These are phyloP conservation scores for Polyommatus icarus DNA, from an alignment of 2,888 invertebrate genomes.

Conservation along the genomic window DNA sequence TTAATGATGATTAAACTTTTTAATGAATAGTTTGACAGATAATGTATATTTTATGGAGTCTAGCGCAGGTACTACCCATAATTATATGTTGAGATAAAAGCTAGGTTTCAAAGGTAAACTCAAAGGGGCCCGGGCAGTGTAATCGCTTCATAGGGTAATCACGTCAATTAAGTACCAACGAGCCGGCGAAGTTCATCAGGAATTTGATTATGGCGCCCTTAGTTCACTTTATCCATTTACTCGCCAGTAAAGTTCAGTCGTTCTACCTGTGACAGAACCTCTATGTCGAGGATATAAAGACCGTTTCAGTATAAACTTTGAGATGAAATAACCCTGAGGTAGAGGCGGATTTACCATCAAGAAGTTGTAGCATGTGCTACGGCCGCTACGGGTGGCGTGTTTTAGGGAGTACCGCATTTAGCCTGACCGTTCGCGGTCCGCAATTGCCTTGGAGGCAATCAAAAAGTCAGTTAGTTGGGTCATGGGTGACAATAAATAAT, in stretches of 20 bases:
- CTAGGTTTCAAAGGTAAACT: background rate
- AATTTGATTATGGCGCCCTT: conserved; percentile 57
- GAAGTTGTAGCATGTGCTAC: background rate
- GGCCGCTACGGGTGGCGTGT: background rate
- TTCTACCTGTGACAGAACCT: background rate
- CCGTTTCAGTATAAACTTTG: background rate
- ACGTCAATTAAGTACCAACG: conserved; percentile 43
- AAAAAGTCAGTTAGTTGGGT: too few relatives aligned
- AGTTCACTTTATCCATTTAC: conserved; percentile 55
- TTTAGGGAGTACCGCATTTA: too few relatives aligned
- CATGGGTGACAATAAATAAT: too few relatives aligned
- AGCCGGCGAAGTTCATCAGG: conserved; percentile 49
- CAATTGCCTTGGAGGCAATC: too few relatives aligned
- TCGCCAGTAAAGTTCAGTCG: conserved; percentile 30
- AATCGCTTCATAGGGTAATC: conserved; percentile 44
- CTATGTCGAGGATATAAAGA: background rate
- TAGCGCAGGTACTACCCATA: background rate
- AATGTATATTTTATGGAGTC: background rate
- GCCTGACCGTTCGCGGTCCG: too few relatives aligned
- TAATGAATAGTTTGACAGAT: too few relatives aligned
- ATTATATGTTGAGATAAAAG: background rate
- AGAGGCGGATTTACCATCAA: background rate
- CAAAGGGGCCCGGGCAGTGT: background rate
- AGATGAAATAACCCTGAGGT: background rate
- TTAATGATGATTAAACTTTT: too few relatives aligned